These are phyloP conservation scores for Sinotaia quadrata DNA, from an alignment of 2,888 invertebrate genomes.

Conservation along the genomic window DNA sequence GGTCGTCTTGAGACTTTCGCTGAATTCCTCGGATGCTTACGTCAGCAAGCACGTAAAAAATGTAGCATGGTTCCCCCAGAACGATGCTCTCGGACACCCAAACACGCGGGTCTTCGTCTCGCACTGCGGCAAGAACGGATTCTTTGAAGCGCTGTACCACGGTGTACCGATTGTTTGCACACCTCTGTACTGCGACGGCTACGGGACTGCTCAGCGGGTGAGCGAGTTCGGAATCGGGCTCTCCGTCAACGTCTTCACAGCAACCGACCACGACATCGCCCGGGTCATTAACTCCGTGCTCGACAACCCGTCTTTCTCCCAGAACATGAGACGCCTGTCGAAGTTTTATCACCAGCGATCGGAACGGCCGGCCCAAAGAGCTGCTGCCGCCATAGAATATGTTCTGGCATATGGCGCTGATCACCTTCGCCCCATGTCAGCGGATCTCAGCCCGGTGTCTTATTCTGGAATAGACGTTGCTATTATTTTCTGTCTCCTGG, in stretches of 20 bases:
- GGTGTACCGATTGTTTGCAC: neutral
- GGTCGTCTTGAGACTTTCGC: neutral
- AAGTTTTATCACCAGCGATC: neutral
- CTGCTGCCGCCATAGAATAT: neutral
- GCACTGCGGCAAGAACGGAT: neutral
- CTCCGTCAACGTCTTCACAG: neutral
- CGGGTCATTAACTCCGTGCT: neutral
- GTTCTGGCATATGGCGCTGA: neutral
- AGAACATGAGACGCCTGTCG: neutral
- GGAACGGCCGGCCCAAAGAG: neutral
- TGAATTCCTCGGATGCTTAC: neutral
- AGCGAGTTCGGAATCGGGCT: neutral
- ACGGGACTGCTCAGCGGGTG: neutral
- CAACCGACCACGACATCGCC: neutral
- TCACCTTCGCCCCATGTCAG: neutral
- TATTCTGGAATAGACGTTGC: neutral
- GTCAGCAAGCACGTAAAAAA: neutral
- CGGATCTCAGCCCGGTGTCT: neutral
- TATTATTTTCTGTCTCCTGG: too few species aligned
- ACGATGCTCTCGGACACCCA: neutral
- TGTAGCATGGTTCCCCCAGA: neutral
- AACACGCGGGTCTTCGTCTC: neutral
- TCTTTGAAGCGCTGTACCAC: neutral
- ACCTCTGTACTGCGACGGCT: neutral
- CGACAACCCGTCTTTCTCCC: neutral